Base-by-base conservation (phyloP, 2,888 invertebrate genomes). In the Scelioninae gen. 1 region DNA sequence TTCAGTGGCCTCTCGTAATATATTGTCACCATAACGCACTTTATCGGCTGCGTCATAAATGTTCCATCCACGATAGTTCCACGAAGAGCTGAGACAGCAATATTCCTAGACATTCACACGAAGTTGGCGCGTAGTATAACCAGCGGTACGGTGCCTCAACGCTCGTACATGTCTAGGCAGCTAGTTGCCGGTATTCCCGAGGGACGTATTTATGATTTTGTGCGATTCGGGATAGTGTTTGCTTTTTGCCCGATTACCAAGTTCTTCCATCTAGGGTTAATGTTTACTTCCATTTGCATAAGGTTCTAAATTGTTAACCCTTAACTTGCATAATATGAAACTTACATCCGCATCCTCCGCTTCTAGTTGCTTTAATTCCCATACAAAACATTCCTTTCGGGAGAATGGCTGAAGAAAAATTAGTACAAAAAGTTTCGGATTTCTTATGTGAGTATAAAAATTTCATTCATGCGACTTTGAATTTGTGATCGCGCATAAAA, bases 1-100 rank as follows among this genome's bases (percentile, higher is more conserved):
- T n/a, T n/a, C 77, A 78, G 72, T 68, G 32, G 69, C 63, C 55
- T 71, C 47, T 71, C 66, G 78, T 74, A 78, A 82, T 78, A 82
- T 82, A 82, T 78, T 66, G 78, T 78, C 74, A 82, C 69, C 78
- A 68, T 82, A 74, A 82, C 82, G 62, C 72, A 82, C 63, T 82
- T 82, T 82, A 82, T 82, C 82, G 77, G 68, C 74, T 69, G 23
- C 74, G 69, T 58, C 68, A 78, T 82, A 82, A 82, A 76, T 77
- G 82, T 60, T 82, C 72, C 74, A 63, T 82, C 68, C 49, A 47
- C 34, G 71, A 82, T 82, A 72, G 71, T 72, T 77, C 47, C 31
- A 29, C 65, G 29, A 72, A 77, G 49, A 77, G 74, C 68, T 68
- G 68, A 81, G 82, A 40, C 81, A 71, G 77, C 82, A 72, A 66